These are phyloP conservation scores for Temnothorax longispinosus DNA, from an alignment of 1,140 invertebrate species.

Conservation along the genomic window DNA sequence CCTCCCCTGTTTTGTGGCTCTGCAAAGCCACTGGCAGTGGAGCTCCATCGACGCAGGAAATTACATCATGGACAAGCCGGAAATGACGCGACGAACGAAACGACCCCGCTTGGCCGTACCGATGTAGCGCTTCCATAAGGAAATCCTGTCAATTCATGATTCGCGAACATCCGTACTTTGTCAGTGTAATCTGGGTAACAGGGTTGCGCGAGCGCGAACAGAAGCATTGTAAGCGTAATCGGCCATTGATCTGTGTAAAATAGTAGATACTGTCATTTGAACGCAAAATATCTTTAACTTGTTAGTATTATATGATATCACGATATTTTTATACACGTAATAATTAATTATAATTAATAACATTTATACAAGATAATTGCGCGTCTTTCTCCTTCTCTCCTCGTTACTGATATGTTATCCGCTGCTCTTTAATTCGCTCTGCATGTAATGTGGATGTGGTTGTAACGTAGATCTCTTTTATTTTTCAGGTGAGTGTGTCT, in stretches of 20 bases:
- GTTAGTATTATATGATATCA: too few relatives aligned
- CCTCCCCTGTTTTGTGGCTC: not conserved
- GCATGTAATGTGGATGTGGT: not conserved
- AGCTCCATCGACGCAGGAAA: slow-evolving; percentile 47
- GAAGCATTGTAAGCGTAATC: not conserved
- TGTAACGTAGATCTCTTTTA: slow-evolving; percentile 19
- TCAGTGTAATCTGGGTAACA: slow-evolving; percentile 6
- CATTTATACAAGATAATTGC: not conserved
- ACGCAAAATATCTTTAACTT: not conserved
- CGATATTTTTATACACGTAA: too few relatives aligned
- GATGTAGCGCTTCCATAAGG: slow-evolving; percentile 4
- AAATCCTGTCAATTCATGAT: slow-evolving; percentile 25
- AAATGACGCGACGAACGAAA: slow-evolving; percentile 56
- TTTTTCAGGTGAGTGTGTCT: slow-evolving; percentile 52
- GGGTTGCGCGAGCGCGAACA: not conserved
- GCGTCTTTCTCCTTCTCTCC: too few relatives aligned
- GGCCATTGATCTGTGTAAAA: not conserved
- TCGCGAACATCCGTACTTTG: not conserved
- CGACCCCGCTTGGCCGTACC: not conserved
- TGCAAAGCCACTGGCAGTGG: not conserved
- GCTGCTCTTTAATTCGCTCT: not conserved
- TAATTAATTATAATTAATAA: not conserved
- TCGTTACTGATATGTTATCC: too few relatives aligned
- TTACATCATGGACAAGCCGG: slow-evolving; percentile 58
- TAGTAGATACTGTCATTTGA: too few relatives aligned